These are phyloP conservation scores for Acronicta psi DNA, from an alignment of 2,888 invertebrate genomes.

Conservation along the genomic window DNA sequence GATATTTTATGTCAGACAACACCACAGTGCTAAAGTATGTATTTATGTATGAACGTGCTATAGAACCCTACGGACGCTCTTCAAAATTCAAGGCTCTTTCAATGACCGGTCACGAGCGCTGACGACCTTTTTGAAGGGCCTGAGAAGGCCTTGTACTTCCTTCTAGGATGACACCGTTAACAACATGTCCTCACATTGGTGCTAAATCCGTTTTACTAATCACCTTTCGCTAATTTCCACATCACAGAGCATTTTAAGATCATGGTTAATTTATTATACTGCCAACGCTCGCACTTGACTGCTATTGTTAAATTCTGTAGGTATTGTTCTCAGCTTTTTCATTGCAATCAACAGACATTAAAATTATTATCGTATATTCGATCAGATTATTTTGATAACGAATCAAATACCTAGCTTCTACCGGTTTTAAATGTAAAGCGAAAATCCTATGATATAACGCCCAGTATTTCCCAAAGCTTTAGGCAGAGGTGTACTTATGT, in stretches of 20 bases:
- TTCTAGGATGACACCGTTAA: constrained; percentile 22
- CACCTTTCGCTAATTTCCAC: constrained; percentile 38
- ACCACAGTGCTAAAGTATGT: background rate
- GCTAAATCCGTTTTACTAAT: constrained; percentile 51
- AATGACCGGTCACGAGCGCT: constrained; percentile 9
- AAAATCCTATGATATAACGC: no score
- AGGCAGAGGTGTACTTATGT: no score
- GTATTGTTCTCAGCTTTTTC: constrained; percentile 43
- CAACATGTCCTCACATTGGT: constrained; percentile 15
- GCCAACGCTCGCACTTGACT: constrained; percentile 30
- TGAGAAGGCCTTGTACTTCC: constrained; percentile 40
- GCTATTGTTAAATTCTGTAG: constrained; percentile 34
- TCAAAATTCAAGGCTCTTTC: constrained; percentile 22
- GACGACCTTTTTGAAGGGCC: constrained; percentile 40
- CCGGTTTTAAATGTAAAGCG: constrained; percentile 41
- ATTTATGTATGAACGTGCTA: no score
- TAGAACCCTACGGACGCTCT: background rate
- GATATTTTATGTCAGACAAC: no score
- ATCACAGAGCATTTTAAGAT: background rate
- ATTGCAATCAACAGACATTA: constrained; percentile 56
- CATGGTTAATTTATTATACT: background rate
- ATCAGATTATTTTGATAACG: constrained; percentile 25
- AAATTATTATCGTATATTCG: constrained; percentile 27
- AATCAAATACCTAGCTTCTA: constrained; percentile 23
- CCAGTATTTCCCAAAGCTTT: no score